These are phyloP conservation scores for Micronycteris hirsuta DNA, from an alignment of 2,113 vertebrate genomes.

Conservation along the genomic window DNA sequence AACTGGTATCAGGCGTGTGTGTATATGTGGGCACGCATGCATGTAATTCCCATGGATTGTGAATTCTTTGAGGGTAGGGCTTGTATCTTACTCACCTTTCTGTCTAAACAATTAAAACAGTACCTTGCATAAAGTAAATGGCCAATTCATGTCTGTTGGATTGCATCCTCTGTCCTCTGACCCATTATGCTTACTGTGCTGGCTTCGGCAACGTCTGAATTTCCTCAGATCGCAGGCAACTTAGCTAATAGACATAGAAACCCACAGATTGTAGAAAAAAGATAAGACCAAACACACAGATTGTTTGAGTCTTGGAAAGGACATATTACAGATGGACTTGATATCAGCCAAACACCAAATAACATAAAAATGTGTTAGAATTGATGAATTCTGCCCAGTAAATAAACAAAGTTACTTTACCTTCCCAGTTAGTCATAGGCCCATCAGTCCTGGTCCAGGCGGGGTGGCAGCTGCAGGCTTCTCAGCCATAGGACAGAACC, in stretches of 20 bases:
- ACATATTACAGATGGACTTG: conserved; percentile 56
- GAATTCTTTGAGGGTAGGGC: not conserved
- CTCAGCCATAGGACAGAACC: not conserved
- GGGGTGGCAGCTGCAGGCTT: not conserved
- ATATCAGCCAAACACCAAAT: conserved; percentile 44
- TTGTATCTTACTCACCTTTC: not conserved
- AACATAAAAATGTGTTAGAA: conserved; percentile 32
- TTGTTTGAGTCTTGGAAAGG: conserved; percentile 35
- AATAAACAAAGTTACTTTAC: conserved; percentile 55
- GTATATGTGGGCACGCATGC: no score
- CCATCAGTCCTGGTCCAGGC: not conserved
- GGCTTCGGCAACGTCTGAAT: not conserved
- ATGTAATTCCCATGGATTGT: not conserved
- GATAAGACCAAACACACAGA: conserved; percentile 51
- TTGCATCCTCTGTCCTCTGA: not conserved
- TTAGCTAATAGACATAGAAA: conserved; percentile 4
- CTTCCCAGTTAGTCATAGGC: not conserved
- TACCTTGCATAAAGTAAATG: not conserved
- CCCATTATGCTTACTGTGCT: not conserved
- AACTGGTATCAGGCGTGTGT: not conserved
- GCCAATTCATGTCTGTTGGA: not conserved
- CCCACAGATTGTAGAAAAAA: conserved; percentile 28
- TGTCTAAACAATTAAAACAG: not conserved
- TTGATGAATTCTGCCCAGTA: conserved; percentile 10
- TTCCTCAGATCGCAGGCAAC: not conserved